Percentiles rank a stretch among this genome's conserved stretches.
Evolutionary conservation across 1,140 invertebrate species (phyloP).

Genomic region (Zaprionus tsacasi): DNA sequence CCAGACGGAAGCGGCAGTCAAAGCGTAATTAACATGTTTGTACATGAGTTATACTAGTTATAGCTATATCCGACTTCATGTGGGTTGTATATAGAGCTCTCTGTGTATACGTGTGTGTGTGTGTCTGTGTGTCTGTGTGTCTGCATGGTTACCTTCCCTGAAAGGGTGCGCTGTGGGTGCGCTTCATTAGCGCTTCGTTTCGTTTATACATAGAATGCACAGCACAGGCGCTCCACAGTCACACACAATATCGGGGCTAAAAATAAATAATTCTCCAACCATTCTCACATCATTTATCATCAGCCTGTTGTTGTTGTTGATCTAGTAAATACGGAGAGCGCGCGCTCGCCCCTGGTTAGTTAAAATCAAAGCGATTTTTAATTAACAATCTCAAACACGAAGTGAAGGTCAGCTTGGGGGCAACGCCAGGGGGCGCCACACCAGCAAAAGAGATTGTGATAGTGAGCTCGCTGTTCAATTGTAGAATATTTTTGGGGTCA

Average conservation of each 20-base stretch:
- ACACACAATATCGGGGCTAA: constrained; percentile 14
- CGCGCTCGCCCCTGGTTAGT: constrained; percentile 37
- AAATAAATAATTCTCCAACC: constrained; percentile 21
- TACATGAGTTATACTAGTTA: constrained; percentile 21
- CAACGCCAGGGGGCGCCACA: constrained; percentile 19
- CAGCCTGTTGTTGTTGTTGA: constrained; percentile 17
- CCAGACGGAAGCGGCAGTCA: constrained; percentile 46
- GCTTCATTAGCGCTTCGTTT: constrained; percentile 45
- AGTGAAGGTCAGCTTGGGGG: constrained; percentile 58
- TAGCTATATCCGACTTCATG: constrained; percentile 16
- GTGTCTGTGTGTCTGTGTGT: neutral
- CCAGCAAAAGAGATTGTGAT: constrained; percentile 61
- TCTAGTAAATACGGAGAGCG: constrained; percentile 65
- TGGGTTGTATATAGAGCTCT: constrained; percentile 13
- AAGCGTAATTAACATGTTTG: constrained; percentile 50
- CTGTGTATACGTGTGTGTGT: neutral
- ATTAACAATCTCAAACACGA: constrained; percentile 56
- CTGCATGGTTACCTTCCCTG: constrained; percentile 19
- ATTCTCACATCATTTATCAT: constrained; percentile 63
- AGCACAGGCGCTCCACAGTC: neutral
- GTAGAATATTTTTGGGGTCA: constrained; percentile 66
- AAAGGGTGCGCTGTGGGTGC: constrained; percentile 45
- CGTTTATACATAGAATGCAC: constrained; percentile 40
- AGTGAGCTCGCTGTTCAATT: constrained; percentile 28
- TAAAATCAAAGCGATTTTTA: constrained; percentile 68